Evolutionary conservation across 30 jellyfish, hydroid and myxozoan species (phyloP), one percentile per base, ranked within the genome.

Genomic region (Phacellophora camtschatica): DNA sequence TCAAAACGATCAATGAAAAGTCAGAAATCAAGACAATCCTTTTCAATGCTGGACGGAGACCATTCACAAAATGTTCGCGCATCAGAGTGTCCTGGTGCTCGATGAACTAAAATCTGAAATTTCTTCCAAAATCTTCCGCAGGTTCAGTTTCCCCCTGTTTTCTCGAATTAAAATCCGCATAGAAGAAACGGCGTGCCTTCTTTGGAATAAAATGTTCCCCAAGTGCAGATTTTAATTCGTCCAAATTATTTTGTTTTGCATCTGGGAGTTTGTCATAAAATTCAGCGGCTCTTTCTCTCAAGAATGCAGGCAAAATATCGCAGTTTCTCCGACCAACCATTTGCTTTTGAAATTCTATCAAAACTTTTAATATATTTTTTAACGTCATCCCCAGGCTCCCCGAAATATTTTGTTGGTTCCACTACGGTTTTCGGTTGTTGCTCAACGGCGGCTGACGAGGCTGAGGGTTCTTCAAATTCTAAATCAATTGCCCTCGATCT

Each of bases 61-160:
- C 39, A 13, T 68, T 68, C 6, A 68, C 49, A 54, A 68, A 72
- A 35, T 49, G 86, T 28, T 72, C 86, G n/a, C 86, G 31, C 77
- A 53, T 72, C 9, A 72, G 77, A 42, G 86, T 72, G 59, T 31
- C 77, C 24, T 72, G 86, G 62, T 72, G 86, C 29, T 72, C 74
- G n/a, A n/a, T n/a, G n/a, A n/a, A 39, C 49, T 12, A 74, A 50
- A 74, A 69, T 69, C 29, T 39, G 74, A 48, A 50, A 6, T 74
- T 69, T 24, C 73, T 41, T 1, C 74, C 84, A 50, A 70, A 70
- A 70, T 70, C 84, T 10, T 41, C 84, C 6, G 84, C 84, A 9
- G 71, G 15, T 66, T 66, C 81, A 11, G 66, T 13, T 19, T 22
- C 29, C 13, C 81, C 81, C 35, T 66, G 81, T 35, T 24, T 66